A percentile compares a stretch with the other conserved stretches of the same genome.
Evolutionary conservation across 1,140 invertebrate genomes (phyloP).

Genomic region (Plectrocnemia conspersa): DNA sequence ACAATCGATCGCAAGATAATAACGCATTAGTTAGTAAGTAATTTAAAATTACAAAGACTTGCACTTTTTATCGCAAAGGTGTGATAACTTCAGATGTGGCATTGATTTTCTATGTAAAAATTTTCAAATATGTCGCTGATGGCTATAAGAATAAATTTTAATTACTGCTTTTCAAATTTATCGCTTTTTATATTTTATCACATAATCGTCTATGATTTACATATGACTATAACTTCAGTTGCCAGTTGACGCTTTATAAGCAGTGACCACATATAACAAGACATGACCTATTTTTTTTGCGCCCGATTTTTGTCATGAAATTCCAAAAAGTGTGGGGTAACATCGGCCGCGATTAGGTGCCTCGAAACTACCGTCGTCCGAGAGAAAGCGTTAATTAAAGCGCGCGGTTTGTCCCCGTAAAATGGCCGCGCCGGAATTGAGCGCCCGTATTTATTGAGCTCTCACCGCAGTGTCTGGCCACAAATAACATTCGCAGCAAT

Average conservation of each 20-base stretch:
- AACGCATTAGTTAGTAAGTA: too few relatives aligned
- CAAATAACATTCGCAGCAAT: conserved; percentile 34
- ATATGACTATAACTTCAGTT: neutral
- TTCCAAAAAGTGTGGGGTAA: neutral
- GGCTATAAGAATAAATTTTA: too few relatives aligned
- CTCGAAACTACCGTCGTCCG: too few relatives aligned
- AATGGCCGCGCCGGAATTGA: conserved; percentile 26
- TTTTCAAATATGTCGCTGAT: too few relatives aligned
- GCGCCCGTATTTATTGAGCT: conserved; percentile 32
- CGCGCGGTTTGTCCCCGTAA: conserved; percentile 4
- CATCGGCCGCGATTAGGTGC: too few relatives aligned
- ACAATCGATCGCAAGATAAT: too few relatives aligned
- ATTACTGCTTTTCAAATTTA: too few relatives aligned
- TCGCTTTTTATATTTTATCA: too few relatives aligned
- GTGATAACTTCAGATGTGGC: too few relatives aligned
- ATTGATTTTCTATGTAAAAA: too few relatives aligned
- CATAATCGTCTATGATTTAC: neutral
- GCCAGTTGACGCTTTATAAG: neutral
- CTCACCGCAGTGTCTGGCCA: conserved; percentile 24
- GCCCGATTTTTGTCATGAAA: neutral
- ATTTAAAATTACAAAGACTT: too few relatives aligned
- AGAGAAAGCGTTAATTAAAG: conserved; percentile 1
- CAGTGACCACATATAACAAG: neutral
- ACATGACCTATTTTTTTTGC: neutral
- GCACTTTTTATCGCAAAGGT: too few relatives aligned